Evolutionary conservation across 2,797 vertebrate genomes (phyloP).

Genomic region (Triplophysa bombifrons): DNA sequence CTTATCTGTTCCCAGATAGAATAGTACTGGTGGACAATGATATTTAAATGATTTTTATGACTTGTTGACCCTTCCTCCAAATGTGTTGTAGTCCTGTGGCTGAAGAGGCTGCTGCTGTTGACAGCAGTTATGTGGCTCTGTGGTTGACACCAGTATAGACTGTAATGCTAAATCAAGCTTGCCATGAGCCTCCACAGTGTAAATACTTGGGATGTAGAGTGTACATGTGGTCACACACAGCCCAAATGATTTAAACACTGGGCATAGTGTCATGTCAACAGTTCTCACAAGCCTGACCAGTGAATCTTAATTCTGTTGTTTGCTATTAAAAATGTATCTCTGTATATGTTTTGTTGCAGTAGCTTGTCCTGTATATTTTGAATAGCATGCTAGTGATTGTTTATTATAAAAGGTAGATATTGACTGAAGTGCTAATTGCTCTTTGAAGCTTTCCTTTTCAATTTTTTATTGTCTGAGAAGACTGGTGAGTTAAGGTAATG

Average conservation of each 20-base stretch:
- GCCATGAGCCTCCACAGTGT: conserved; percentile 2
- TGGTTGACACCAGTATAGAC: conserved; percentile 16
- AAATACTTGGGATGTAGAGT: not conserved
- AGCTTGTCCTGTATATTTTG: not conserved
- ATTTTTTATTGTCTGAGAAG: not conserved
- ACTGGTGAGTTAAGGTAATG: not conserved
- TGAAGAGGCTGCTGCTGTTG: conserved; percentile 20
- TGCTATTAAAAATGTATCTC: not conserved
- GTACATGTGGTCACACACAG: not conserved
- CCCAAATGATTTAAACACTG: not conserved
- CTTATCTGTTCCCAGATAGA: no score
- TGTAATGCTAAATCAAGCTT: conserved; percentile 26
- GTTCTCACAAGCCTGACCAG: conserved; percentile 18
- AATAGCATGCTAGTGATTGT: conserved; percentile 11
- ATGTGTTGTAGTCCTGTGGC: not conserved
- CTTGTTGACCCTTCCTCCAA: conserved; percentile 1
- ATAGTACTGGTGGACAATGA: not conserved
- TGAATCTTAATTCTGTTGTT: not conserved
- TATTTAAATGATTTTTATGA: conserved; percentile 1
- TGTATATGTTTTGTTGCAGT: not conserved
- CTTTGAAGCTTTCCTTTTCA: not conserved
- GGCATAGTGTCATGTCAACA: not conserved
- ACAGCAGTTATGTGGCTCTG: conserved; percentile 33
- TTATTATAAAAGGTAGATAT: conserved; percentile 19
- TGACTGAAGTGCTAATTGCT: conserved; percentile 11